phyloP scores from a whole-genome alignment of 2,888 invertebrate genomes.

The Cataglyphis rosenhaueri region DNA sequence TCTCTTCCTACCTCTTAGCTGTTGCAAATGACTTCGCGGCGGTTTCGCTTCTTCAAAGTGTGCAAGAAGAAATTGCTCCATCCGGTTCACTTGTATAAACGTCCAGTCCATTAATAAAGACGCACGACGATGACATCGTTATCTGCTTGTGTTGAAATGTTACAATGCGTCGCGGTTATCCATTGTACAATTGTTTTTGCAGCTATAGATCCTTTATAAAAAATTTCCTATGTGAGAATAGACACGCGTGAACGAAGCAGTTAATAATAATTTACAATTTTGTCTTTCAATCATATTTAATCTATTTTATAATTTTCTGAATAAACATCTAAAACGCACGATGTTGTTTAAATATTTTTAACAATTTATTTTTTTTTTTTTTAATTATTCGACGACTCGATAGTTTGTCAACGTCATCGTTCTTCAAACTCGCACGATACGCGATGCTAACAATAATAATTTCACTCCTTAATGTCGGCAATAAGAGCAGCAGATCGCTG shows the following conservation, averaged over 20 bases:
- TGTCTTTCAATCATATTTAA: not conserved
- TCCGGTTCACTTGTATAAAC: conserved; percentile 46
- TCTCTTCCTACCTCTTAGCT: conserved; percentile 39
- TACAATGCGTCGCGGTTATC: conserved; percentile 11
- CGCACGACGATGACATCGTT: conserved; percentile 42
- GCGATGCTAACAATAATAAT: conserved; percentile 51
- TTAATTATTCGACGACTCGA: conserved; percentile 11
- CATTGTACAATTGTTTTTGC: conserved; percentile 9
- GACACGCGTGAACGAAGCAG: conserved; percentile 10
- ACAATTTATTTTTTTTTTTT: not conserved
- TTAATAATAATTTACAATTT: not conserved
- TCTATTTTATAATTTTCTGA: conserved; percentile 8
- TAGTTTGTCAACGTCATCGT: conserved; percentile 40
- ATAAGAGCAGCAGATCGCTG: conserved; percentile 38
- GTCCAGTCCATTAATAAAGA: conserved; percentile 43
- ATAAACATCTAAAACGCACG: not conserved
- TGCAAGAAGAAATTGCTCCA: conserved; percentile 51
- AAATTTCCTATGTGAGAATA: not conserved
- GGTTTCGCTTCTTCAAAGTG: conserved; percentile 63
- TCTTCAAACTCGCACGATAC: conserved; percentile 27
- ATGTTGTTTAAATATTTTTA: not conserved
- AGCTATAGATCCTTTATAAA: not conserved
- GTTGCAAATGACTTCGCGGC: conserved; percentile 65
- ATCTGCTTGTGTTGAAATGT: conserved; percentile 32
- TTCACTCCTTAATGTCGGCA: conserved; percentile 43